Conservation (phyloP, 92 coral and sea anemone species). For the Hydrozoanthus gracilis region DNA sequence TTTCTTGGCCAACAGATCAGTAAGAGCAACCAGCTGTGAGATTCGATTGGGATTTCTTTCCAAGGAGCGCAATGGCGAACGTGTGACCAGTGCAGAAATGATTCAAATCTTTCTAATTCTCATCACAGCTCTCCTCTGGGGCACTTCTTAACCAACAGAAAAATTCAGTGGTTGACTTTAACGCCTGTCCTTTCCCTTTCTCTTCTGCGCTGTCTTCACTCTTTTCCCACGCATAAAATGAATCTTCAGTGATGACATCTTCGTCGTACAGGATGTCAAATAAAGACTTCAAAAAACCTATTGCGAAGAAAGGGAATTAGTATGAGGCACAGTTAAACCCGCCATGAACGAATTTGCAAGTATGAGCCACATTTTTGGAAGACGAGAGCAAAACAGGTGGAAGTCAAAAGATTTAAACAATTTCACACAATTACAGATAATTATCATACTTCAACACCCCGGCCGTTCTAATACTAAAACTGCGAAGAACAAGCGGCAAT, state of each 20-base stretch:
- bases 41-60: background rate
- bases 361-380: no score
- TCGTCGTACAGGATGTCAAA: slow-evolving; percentile 89
- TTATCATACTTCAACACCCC: no score
- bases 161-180: slow-evolving; percentile 72
- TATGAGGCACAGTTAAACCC: no score
- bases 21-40: background rate
- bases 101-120: slow-evolving; percentile 12
- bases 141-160: slow-evolving; percentile 92
- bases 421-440: no score
- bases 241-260: slow-evolving; percentile 82
- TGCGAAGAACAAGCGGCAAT: no score
- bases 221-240: slow-evolving; percentile 76
- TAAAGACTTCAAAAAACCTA: slow-evolving; percentile 6
- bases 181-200: slow-evolving; percentile 86
- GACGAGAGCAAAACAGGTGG: no score
- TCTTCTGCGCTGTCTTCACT: slow-evolving; percentile 59
- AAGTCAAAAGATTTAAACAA: no score
- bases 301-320: background rate
- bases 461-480: no score
- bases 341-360: no score
- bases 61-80: no score
- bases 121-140: slow-evolving; percentile 76
- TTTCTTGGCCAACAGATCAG: background rate
- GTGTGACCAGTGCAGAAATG: background rate